phyloP scores from a whole-genome alignment of 2,113 vertebrate genomes.

The Spizaetus ornatus region DNA sequence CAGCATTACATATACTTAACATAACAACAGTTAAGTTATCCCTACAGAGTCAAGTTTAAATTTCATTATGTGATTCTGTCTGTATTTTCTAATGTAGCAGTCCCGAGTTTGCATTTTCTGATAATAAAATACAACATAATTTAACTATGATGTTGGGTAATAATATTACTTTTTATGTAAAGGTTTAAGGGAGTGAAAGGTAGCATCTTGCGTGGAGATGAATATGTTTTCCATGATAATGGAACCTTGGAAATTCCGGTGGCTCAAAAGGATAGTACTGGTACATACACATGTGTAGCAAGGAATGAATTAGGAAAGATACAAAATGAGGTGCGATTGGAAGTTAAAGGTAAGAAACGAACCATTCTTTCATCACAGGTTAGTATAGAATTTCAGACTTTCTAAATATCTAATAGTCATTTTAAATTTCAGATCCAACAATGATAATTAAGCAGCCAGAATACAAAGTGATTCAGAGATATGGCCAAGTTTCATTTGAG shows the following conservation, averaged over 20 bases:
- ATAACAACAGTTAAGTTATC: neutral
- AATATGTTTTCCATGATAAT: constrained; percentile 85
- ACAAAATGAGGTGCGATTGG: constrained; percentile 87
- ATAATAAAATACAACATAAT: neutral
- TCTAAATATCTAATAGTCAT: constrained; percentile 33
- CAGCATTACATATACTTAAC: neutral
- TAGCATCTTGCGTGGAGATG: constrained; percentile 81
- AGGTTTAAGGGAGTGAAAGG: constrained; percentile 91
- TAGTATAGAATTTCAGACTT: neutral
- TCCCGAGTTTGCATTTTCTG: neutral
- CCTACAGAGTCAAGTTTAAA: neutral
- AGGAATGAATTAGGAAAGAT: constrained; percentile 82
- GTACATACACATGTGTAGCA: constrained; percentile 90
- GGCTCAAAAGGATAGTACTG: constrained; percentile 81
- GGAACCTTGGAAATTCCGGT: constrained; percentile 88
- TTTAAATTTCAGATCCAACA: constrained; percentile 86
- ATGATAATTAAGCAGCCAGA: constrained; percentile 89
- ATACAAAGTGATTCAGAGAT: constrained; percentile 84
- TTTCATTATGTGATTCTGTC: neutral
- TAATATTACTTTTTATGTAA: constrained; percentile 14
- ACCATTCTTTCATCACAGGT: neutral
- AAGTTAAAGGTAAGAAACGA: constrained; percentile 89
- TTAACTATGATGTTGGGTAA: neutral
- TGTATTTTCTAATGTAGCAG: neutral
- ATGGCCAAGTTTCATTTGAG: constrained; percentile 84